Conservation (phyloP, 2,113 vertebrate genomes). For the Danionella cerebrum region DNA sequence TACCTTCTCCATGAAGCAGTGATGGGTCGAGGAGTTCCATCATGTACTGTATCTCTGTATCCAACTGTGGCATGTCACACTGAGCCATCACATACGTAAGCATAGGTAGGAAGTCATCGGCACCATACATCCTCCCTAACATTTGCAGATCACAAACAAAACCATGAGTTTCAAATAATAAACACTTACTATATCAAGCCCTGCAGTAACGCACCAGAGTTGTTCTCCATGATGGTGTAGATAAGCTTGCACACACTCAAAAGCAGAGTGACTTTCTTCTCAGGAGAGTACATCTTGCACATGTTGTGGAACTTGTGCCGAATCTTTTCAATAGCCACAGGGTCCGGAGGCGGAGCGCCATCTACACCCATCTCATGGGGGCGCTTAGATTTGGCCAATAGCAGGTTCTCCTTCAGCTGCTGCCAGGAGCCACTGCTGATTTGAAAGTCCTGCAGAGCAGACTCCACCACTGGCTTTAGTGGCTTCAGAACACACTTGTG, state of each 20-base stretch:
- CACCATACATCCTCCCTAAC: constrained; percentile 90
- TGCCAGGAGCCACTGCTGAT: constrained; percentile 76
- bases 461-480: constrained; percentile 71
- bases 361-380: constrained; percentile 89
- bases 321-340: constrained; percentile 86
- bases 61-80: constrained; percentile 90
- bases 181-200: background rate
- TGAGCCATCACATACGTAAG: constrained; percentile 91
- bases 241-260: constrained; percentile 91
- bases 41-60: constrained; percentile 92
- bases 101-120: constrained; percentile 94
- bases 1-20: constrained; percentile 90
- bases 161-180: background rate
- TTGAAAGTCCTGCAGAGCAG: constrained; percentile 71
- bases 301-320: constrained; percentile 86
- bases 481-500: constrained; percentile 91
- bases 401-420: constrained; percentile 85
- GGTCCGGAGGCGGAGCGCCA: constrained; percentile 76
- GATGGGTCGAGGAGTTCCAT: constrained; percentile 93
- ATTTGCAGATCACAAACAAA: background rate
- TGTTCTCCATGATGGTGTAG: constrained; percentile 94
- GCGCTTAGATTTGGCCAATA: constrained; percentile 75
- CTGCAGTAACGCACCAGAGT: constrained; percentile 76
- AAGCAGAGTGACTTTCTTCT: constrained; percentile 90
- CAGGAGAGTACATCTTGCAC: constrained; percentile 93